These are phyloP conservation scores for Latheticus oryzae DNA, from an alignment of 2,888 invertebrate genomes.

Conservation along the genomic window DNA sequence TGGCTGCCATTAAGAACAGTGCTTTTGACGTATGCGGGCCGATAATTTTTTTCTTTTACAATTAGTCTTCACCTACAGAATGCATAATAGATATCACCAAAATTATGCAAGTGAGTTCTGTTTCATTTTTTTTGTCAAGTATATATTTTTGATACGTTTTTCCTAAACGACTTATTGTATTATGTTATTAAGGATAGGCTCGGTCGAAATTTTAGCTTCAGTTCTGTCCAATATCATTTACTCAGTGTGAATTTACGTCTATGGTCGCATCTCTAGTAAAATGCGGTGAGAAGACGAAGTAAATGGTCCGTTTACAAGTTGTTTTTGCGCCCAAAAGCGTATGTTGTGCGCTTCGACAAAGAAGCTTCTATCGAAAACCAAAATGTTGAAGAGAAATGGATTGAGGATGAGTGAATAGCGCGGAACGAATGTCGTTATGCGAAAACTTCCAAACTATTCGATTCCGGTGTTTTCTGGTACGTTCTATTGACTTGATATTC, in stretches of 20 bases:
- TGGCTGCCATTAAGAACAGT: constrained; percentile 35
- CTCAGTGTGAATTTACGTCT: constrained; percentile 35
- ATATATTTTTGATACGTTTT: no score
- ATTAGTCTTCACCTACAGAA: background rate
- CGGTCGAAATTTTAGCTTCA: constrained; percentile 12
- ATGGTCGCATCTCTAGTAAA: constrained; percentile 34
- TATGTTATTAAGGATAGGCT: no score
- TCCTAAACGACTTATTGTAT: no score
- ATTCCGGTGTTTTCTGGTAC: constrained; percentile 50
- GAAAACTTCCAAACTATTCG: constrained; percentile 56
- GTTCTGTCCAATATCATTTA: no score
- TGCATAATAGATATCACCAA: no score
- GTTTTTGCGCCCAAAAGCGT: constrained; percentile 55
- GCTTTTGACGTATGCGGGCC: constrained; percentile 19
- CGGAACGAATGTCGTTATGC: constrained; percentile 54
- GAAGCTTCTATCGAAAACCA: constrained; percentile 47
- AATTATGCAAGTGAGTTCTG: no score
- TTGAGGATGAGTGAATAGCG: constrained; percentile 41
- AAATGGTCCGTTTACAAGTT: constrained; percentile 58
- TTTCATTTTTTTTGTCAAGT: no score
- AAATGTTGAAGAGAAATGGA: constrained; percentile 41
- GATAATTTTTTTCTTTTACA: constrained; percentile 21
- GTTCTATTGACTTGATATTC: constrained; percentile 49
- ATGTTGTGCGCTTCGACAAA: constrained; percentile 51
- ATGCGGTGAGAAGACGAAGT: constrained; percentile 52